Conservation (phyloP, 2,888 invertebrate genomes). For the Psylliodes chrysocephalus region DNA sequence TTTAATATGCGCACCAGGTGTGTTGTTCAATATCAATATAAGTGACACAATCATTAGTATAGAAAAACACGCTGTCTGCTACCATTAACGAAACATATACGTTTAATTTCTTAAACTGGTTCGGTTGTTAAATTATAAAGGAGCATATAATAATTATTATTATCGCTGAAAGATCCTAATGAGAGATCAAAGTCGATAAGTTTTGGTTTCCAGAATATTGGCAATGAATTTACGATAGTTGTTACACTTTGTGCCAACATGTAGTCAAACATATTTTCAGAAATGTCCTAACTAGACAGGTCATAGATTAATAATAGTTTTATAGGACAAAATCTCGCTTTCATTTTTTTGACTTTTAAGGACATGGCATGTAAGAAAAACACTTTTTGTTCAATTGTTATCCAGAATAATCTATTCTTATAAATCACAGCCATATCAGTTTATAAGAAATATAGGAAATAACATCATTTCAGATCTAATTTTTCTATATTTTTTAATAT, state of each 20-base stretch:
- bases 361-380: no score
- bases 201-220: not conserved
- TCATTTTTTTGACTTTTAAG: no score
- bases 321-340: no score
- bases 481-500: no score
- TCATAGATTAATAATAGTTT: not conserved
- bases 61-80: not conserved
- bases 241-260: not conserved
- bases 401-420: no score
- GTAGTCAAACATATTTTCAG: conserved; percentile 1
- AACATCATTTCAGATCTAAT: no score
- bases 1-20: not conserved
- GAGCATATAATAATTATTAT: not conserved
- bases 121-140: not conserved
- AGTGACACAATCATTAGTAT: not conserved
- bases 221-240: not conserved
- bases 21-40: not conserved
- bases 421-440: no score
- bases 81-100: not conserved
- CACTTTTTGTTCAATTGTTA: no score
- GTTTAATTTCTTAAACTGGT: no score
- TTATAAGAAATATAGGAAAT: no score
- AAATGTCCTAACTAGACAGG: not conserved
- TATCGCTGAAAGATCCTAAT: conserved; percentile 2
- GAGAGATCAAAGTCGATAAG: not conserved